Evolutionary conservation across 2,888 invertebrate species (phyloP), one percentile per base, ranked within the genome.

Genomic region (Orthonevra nobilis): DNA sequence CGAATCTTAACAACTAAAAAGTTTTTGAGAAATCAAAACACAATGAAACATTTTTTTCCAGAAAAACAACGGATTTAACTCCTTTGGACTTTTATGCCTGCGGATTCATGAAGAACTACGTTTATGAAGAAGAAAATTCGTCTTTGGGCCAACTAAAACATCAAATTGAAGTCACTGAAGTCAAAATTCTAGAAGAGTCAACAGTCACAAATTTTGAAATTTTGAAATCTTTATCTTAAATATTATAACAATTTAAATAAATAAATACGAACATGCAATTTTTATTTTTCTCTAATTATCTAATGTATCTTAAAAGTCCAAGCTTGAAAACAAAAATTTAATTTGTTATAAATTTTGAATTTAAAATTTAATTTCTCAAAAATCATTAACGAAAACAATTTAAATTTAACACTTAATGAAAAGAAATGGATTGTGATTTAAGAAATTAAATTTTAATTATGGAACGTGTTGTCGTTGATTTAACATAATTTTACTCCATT

Each of bases 61-160:
- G n/a, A n/a, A n/a, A n/a, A n/a, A n/a, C n/a, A n/a, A n/a, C n/a
- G n/a, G n/a, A n/a, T n/a, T n/a, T n/a, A n/a, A n/a, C n/a, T n/a
- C 36, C 5, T 36, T 14, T 15, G 12, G 26, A 46, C 15, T 46
- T 46, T 26, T 46, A 14, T 28, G 46, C 28, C 2, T 46, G 28
- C 28, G 28, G 46, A 46, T 46, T 46, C 46, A 46, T 46, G 46
- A 46, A 46, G 14, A 46, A 28, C 20, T 46, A 46, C 15, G 26
- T 46, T 14, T 46, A 28, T 15, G 46, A 46, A 46, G 28, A 28
- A 14, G 26, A 46, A 46, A 46, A 14, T 14, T 10, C 1, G 14
- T 46, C 46, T 12, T 28, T 46, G 46, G 28, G 12, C 4, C 12
- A 46, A 46, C 46, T 46, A 1, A 46, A 28, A 46, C 20, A 28